phyloP scores from a whole-genome alignment of 1,140 invertebrate species.

The Trachymyrmex cornetzi region DNA sequence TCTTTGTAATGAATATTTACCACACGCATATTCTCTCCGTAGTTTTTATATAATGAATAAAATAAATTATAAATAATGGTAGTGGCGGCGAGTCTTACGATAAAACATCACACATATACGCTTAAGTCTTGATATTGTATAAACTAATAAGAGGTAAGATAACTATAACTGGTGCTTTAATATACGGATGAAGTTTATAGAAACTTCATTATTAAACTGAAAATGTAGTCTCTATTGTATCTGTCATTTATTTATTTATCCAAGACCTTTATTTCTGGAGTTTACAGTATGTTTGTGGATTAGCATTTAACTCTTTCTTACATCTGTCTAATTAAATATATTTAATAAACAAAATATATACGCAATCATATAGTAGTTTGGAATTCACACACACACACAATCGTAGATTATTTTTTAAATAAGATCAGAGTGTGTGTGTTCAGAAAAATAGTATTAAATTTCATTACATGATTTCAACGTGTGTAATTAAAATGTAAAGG shows the following conservation, averaged over 20 bases:
- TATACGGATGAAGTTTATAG: slow-evolving; percentile 64
- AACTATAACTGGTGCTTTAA: slow-evolving; percentile 67
- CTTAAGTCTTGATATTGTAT: slow-evolving; percentile 68
- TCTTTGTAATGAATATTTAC: slow-evolving; percentile 58
- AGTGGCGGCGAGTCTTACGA: slow-evolving; percentile 42
- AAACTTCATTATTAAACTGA: slow-evolving; percentile 68
- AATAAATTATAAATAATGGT: slow-evolving; percentile 53
- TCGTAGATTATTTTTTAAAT: background rate
- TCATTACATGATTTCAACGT: background rate
- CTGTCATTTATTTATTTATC: slow-evolving; percentile 70
- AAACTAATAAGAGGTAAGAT: slow-evolving; percentile 61
- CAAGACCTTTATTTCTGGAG: slow-evolving; percentile 57
- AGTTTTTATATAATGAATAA: slow-evolving; percentile 62
- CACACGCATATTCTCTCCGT: slow-evolving; percentile 49
- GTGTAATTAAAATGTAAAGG: background rate
- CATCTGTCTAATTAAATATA: slow-evolving; percentile 22
- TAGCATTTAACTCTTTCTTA: slow-evolving; percentile 37
- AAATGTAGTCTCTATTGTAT: slow-evolving; percentile 63
- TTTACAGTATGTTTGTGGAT: slow-evolving; percentile 46
- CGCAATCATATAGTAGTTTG: background rate
- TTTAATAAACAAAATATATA: slow-evolving; percentile 45
- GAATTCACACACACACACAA: slow-evolving; percentile 46
- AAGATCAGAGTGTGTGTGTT: too few relatives aligned
- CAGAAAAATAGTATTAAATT: background rate
- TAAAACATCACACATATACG: slow-evolving; percentile 56